Percentiles rank a stretch among this genome's conserved stretches.
Evolutionary conservation across 2,888 invertebrate species (phyloP).

Genomic region (Ornithoptera priamus): DNA sequence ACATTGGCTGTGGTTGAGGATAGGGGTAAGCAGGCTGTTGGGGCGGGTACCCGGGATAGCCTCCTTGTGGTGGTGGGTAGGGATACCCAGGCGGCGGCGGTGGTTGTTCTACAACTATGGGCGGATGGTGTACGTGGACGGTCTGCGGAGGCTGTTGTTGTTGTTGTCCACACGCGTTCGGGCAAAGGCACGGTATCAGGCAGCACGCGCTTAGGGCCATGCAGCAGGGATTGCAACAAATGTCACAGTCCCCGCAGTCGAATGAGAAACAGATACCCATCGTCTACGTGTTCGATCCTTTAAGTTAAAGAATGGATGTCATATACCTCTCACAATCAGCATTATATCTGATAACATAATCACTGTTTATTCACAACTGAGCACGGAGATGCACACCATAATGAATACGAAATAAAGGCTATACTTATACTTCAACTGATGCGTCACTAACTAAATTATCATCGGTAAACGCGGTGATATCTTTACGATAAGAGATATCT

Average conservation of each 20-base stretch:
- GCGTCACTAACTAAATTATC: conserved; percentile 48
- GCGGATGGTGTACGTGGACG: conserved; percentile 62
- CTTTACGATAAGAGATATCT: conserved; percentile 47
- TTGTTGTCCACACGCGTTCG: conserved; percentile 71
- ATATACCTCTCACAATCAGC: conserved; percentile 18
- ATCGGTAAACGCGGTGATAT: conserved; percentile 42
- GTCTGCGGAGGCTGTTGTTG: conserved; percentile 57
- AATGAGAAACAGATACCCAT: conserved; percentile 73
- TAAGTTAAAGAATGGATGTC: conserved; percentile 47
- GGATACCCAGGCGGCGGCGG: conserved; percentile 48
- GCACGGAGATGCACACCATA: conserved; percentile 32
- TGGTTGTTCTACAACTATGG: conserved; percentile 54
- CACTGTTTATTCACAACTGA: conserved; percentile 12
- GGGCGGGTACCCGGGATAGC: conserved; percentile 40
- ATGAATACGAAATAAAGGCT: conserved; percentile 33
- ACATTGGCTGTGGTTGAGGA: conserved; percentile 35
- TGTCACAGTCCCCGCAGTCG: conserved; percentile 67
- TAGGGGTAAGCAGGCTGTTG: conserved; percentile 37
- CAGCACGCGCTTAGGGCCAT: conserved; percentile 70
- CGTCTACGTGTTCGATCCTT: conserved; percentile 43
- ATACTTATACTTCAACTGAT: conserved; percentile 38
- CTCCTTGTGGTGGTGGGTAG: conserved; percentile 52
- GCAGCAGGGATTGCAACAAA: conserved; percentile 70
- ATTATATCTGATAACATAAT: conserved; percentile 16
- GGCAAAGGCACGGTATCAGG: conserved; percentile 67